Evolutionary conservation across 2,797 vertebrate species (phyloP).

Genomic region (Microctenopoma steveboyesi): DNA sequence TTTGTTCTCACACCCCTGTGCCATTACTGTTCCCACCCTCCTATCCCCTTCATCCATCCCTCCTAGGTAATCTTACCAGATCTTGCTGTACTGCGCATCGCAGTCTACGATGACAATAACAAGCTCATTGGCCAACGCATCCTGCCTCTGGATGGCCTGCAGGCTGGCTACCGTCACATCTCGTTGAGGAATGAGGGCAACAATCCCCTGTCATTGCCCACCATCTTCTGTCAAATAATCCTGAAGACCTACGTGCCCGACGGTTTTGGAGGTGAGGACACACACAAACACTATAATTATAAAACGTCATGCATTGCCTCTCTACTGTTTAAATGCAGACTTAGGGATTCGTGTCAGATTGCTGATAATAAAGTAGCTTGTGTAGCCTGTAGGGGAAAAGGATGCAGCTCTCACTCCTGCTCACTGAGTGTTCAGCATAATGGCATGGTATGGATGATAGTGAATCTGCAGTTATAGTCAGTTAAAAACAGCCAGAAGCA

Average conservation of each 20-base stretch:
- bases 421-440: slow-evolving; percentile 60
- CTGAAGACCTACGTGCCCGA: slow-evolving; percentile 99
- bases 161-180: slow-evolving; percentile 97
- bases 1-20: background rate
- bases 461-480: slow-evolving; percentile 57
- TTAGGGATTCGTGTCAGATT: slow-evolving; percentile 19
- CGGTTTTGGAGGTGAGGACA: slow-evolving; percentile 94
- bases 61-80: slow-evolving; percentile 95
- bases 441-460: slow-evolving; percentile 61
- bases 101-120: slow-evolving; percentile 97
- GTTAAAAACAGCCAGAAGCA: slow-evolving; percentile 53
- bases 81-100: slow-evolving; percentile 95
- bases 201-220: slow-evolving; percentile 95
- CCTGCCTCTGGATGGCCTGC: slow-evolving; percentile 95
- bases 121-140: slow-evolving; percentile 97
- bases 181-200: slow-evolving; percentile 98
- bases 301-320: background rate
- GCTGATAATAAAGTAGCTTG: slow-evolving; percentile 38
- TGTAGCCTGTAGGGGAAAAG: slow-evolving; percentile 41
- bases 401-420: slow-evolving; percentile 5
- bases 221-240: slow-evolving; percentile 98
- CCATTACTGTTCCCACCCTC: background rate
- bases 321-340: slow-evolving; percentile 1
- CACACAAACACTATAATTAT: background rate
- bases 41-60: slow-evolving; percentile 10